phyloP scores from a whole-genome alignment of 2,113 vertebrate species.

The Ahaetulla prasina region DNA sequence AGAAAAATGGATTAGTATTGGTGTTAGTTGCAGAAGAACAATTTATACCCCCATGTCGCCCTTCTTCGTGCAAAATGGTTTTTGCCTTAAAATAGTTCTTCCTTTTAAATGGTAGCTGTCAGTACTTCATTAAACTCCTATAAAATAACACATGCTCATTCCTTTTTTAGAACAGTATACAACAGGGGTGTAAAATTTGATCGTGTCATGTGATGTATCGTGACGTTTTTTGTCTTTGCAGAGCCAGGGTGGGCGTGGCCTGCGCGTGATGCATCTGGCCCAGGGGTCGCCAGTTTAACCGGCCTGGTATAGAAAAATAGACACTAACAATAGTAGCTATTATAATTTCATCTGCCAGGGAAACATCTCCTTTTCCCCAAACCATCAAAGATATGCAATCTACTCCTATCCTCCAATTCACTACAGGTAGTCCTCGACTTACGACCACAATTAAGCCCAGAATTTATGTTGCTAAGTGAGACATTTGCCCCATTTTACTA shows the following conservation, averaged over 20 bases:
- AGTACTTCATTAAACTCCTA: background rate
- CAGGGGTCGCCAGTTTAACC: too few relatives aligned
- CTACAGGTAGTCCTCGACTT: background rate
- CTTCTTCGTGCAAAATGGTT: background rate
- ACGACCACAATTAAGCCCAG: too few relatives aligned
- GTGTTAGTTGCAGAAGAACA: background rate
- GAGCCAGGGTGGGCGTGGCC: too few relatives aligned
- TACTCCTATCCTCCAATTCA: background rate
- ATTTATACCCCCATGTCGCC: background rate
- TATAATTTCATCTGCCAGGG: background rate
- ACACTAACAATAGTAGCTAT: background rate
- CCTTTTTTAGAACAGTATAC: background rate
- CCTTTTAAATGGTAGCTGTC: background rate
- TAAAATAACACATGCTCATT: background rate
- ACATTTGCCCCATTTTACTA: too few relatives aligned
- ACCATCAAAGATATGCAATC: background rate
- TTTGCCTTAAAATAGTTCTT: background rate
- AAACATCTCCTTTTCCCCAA: background rate
- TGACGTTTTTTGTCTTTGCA: too few relatives aligned
- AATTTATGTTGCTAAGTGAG: too few relatives aligned
- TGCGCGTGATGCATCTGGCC: too few relatives aligned
- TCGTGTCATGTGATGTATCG: too few relatives aligned
- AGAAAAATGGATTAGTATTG: background rate
- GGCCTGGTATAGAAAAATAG: background rate
- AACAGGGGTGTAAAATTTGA: too few relatives aligned